Conservation (phyloP, 2,888 invertebrate species). For the Atethmia centrago region DNA sequence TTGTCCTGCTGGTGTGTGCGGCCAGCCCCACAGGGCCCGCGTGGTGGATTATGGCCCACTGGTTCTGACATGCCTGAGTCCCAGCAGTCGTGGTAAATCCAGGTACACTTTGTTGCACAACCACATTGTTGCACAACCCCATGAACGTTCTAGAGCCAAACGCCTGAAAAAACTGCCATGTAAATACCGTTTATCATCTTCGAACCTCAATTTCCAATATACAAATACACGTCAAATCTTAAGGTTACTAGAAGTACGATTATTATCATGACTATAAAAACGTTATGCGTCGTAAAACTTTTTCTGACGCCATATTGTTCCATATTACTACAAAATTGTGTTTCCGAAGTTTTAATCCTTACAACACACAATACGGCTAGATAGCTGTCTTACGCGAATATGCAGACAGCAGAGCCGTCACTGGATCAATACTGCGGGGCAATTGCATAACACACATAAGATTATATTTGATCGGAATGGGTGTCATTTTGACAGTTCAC, state of each 20-base stretch:
- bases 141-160: neutral
- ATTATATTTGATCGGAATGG: too few species aligned
- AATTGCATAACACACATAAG: too few species aligned
- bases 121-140: neutral
- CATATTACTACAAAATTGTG: neutral
- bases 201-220: conserved; percentile 18
- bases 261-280: conserved; percentile 77
- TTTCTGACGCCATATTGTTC: conserved; percentile 36
- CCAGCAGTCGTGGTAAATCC: neutral
- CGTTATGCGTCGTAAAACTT: conserved; percentile 75
- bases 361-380: neutral
- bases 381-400: neutral
- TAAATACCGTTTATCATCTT: conserved; percentile 2
- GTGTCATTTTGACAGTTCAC: too few species aligned
- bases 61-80: neutral
- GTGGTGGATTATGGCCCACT: neutral
- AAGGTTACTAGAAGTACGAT: conserved; percentile 44
- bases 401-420: neutral
- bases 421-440: too few species aligned
- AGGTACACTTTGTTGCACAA: neutral
- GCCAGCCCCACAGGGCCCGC: neutral
- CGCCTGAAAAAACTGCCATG: neutral
- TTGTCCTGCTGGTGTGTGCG: neutral
- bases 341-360: conserved; percentile 21
- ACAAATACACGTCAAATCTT: conserved; percentile 26